Evolutionary conservation across 2,113 vertebrate species (phyloP).

Genomic region (Sceloporus undulatus): DNA sequence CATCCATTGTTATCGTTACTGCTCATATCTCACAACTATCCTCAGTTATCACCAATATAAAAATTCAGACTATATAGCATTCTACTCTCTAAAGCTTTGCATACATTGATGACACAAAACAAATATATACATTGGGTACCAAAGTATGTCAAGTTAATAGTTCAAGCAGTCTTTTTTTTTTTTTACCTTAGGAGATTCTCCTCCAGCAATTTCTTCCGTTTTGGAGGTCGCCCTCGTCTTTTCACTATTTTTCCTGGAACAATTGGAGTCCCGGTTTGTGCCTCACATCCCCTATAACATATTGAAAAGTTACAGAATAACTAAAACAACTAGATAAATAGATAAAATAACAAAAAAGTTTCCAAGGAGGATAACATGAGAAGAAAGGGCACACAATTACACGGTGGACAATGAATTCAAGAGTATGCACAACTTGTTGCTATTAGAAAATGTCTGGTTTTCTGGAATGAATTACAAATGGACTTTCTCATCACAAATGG

Average conservation of each 20-base stretch:
- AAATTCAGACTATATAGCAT: not conserved
- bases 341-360: too few relatives aligned
- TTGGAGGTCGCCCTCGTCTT: constrained; percentile 93
- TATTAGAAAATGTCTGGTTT: constrained; percentile 35
- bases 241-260: constrained; percentile 84
- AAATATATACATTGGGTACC: not conserved
- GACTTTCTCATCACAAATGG: constrained; percentile 39
- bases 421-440: constrained; percentile 21
- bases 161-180: constrained; percentile 53
- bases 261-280: constrained; percentile 69
- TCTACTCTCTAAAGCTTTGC: not conserved
- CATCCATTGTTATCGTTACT: not conserved
- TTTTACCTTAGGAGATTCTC: constrained; percentile 83
- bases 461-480: constrained; percentile 31
- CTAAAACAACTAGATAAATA: not conserved
- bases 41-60: not conserved
- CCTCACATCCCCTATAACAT: constrained; percentile 72
- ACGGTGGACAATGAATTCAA: constrained; percentile 51
- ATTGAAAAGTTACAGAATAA: constrained; percentile 54
- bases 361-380: not conserved
- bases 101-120: not conserved
- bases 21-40: not conserved
- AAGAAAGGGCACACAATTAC: constrained; percentile 55
- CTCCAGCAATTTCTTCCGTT: constrained; percentile 87
- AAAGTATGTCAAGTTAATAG: rapidly evolving